phyloP scores from a whole-genome alignment of 2,888 invertebrate species.

The Dolichopus griseipennis region DNA sequence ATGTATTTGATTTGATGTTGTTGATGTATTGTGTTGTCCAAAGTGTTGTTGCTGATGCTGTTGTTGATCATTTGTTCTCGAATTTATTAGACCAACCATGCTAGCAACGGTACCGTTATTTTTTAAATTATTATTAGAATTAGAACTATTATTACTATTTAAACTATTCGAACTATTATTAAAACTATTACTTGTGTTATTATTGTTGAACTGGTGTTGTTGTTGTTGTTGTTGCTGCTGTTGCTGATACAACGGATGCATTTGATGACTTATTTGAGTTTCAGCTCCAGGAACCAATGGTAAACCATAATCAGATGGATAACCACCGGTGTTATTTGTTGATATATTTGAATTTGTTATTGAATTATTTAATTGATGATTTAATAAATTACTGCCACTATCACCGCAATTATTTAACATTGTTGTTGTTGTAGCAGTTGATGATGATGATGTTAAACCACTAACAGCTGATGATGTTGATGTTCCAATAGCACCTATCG shows the following conservation, averaged over 20 bases:
- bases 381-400: constrained; percentile 13
- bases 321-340: constrained; percentile 41
- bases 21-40: constrained; percentile 16
- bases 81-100: constrained; percentile 4
- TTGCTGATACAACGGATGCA: constrained; percentile 43
- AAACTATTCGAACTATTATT: constrained; percentile 12
- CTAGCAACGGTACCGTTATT: constrained; percentile 7
- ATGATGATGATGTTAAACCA: constrained; percentile 16
- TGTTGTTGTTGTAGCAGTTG: constrained; percentile 30
- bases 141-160: constrained; percentile 9
- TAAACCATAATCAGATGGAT: constrained; percentile 71
- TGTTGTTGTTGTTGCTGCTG: constrained; percentile 39
- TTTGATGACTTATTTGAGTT: constrained; percentile 39
- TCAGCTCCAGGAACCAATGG: constrained; percentile 52
- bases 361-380: constrained; percentile 25
- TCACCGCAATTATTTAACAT: constrained; percentile 22
- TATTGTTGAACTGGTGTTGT: constrained; percentile 14
- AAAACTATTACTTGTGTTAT: constrained; percentile 16
- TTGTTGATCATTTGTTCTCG: constrained; percentile 13
- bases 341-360: constrained; percentile 38
- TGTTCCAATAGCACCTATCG: constrained; percentile 7
- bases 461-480: constrained; percentile 22
- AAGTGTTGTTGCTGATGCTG: constrained; percentile 19
- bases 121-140: constrained; percentile 11
- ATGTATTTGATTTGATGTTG: neutral